A percentile compares a stretch with the other conserved stretches of the same genome.
These are phyloP conservation scores for Listronotus bonariensis DNA, from an alignment of 1,140 invertebrate species.

Conservation along the genomic window DNA sequence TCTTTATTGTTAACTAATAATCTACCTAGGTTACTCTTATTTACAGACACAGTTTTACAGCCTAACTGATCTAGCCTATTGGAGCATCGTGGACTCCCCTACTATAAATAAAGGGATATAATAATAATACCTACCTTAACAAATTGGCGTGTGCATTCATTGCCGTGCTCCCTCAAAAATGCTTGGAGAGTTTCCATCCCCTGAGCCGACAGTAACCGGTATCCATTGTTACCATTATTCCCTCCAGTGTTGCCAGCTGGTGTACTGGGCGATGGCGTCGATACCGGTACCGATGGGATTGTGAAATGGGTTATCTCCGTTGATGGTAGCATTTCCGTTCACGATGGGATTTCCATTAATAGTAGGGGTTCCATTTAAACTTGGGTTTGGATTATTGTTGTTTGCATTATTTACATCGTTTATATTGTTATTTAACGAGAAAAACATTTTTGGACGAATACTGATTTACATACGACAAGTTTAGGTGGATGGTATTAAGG, in stretches of 20 bases:
- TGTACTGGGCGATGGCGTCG: constrained; percentile 18
- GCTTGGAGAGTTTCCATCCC: constrained; percentile 63
- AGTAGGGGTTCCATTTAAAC: no score
- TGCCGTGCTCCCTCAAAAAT: constrained; percentile 65
- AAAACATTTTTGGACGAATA: constrained; percentile 39
- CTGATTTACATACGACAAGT: no score
- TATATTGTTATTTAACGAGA: constrained; percentile 43
- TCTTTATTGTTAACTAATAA: no score
- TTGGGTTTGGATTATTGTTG: constrained; percentile 45
- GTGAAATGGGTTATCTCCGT: constrained; percentile 33
- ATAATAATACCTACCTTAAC: constrained; percentile 65
- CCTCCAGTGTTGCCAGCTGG: constrained; percentile 30
- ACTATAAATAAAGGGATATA: no score
- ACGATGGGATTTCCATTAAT: constrained; percentile 52
- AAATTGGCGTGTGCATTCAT: constrained; percentile 65
- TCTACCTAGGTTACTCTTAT: no score
- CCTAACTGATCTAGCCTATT: no score
- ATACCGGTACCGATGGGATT: constrained; percentile 47
- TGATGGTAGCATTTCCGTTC: no score
- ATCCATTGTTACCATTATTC: constrained; percentile 59
- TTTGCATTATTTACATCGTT: constrained; percentile 41
- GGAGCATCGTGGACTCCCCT: no score
- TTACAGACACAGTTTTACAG: no score
- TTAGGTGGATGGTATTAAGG: not conserved
- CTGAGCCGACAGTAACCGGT: constrained; percentile 60